Percentiles rank a stretch among this genome's conserved stretches.
phyloP scores from a whole-genome alignment of 2,888 invertebrate genomes.

The Lucinisca nassula region DNA sequence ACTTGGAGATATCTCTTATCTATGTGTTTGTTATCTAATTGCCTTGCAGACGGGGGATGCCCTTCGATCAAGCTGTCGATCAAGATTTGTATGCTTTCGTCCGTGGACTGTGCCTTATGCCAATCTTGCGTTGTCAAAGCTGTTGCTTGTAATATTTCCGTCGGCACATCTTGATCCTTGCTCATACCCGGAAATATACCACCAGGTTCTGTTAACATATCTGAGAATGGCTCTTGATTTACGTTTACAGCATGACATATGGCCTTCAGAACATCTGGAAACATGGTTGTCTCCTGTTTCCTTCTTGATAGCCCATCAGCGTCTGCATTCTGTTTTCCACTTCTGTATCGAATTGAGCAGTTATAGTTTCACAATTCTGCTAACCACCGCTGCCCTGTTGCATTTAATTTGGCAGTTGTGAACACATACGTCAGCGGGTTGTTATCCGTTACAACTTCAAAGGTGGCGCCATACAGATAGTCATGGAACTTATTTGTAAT shows the following conservation, averaged over 20 bases:
- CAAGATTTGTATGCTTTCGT: slow-evolving; percentile 8
- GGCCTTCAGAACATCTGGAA: not conserved
- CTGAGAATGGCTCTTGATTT: not conserved
- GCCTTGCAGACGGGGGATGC: not conserved
- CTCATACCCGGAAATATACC: not conserved
- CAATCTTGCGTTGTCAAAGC: not conserved
- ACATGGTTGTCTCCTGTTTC: not conserved
- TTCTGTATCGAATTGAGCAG: slow-evolving; percentile 30
- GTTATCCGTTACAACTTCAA: slow-evolving; percentile 47
- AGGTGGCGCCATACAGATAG: slow-evolving; percentile 39
- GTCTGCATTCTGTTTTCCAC: slow-evolving; percentile 33
- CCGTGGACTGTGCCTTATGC: not conserved
- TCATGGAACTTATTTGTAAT: slow-evolving; percentile 59
- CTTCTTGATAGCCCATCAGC: slow-evolving; percentile 64
- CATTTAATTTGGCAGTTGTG: slow-evolving; percentile 44
- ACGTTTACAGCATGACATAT: not conserved
- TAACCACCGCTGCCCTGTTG: slow-evolving; percentile 44
- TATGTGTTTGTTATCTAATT: not conserved
- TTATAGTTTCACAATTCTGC: slow-evolving; percentile 43
- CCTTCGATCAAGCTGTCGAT: not conserved
- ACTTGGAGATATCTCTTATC: not conserved
- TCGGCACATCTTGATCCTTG: not conserved
- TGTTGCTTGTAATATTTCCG: not conserved
- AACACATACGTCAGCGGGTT: slow-evolving; percentile 62
- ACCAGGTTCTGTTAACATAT: not conserved